Evolutionary conservation across 2,888 invertebrate species (phyloP).

Genomic region (Brenthis ino): DNA sequence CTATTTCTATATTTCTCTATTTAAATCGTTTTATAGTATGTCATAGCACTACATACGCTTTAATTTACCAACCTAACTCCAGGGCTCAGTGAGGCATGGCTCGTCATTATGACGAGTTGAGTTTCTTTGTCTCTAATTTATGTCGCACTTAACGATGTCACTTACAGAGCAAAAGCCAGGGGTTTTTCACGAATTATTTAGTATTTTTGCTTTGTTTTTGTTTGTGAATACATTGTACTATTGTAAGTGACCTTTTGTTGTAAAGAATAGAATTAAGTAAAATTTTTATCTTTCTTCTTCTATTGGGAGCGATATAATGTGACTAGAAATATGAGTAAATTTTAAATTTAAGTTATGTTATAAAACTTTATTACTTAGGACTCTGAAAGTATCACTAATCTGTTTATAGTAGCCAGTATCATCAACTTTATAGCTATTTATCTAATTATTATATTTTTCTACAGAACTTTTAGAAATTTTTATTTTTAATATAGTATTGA

Average conservation of each 20-base stretch:
- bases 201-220: slow-evolving; percentile 18
- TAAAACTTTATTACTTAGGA: too few relatives aligned
- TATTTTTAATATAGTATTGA: too few relatives aligned
- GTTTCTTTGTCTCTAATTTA: slow-evolving; percentile 34
- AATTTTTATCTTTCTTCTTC: background rate
- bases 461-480: too few relatives aligned
- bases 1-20: too few relatives aligned
- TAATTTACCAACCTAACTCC: slow-evolving; percentile 2
- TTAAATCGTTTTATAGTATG: background rate
- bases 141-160: slow-evolving; percentile 28
- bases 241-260: slow-evolving; percentile 13
- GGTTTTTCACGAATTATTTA: slow-evolving; percentile 21
- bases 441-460: too few relatives aligned
- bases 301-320: background rate
- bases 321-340: background rate
- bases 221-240: slow-evolving; percentile 13
- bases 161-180: slow-evolving; percentile 19
- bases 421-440: too few relatives aligned
- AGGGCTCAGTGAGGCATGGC: slow-evolving; percentile 22
- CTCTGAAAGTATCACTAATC: too few relatives aligned
- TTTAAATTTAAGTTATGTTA: background rate
- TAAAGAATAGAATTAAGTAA: background rate
- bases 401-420: too few relatives aligned
- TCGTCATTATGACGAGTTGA: slow-evolving; percentile 33
- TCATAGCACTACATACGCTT: background rate